Evolutionary conservation across 2,113 vertebrate species (phyloP).

Genomic region (Brachyhypopomus occidentalis): DNA sequence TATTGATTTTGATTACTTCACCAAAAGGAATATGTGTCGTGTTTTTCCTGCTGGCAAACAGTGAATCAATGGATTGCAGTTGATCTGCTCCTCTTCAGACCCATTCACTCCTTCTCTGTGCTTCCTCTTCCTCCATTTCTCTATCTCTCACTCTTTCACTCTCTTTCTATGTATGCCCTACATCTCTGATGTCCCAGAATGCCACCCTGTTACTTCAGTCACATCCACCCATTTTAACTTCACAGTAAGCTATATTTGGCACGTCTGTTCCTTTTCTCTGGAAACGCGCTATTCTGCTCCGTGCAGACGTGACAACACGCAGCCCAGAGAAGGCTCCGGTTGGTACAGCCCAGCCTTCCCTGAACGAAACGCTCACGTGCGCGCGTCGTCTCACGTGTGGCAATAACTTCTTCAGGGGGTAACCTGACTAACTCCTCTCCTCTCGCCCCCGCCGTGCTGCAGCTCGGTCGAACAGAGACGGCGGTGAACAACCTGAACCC

Average conservation of each 20-base stretch:
- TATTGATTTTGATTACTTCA: constrained; percentile 9
- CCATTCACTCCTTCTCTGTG: no score
- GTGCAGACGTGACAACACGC: background rate
- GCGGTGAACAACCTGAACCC: constrained; percentile 96
- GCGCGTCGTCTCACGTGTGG: background rate
- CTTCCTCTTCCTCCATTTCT: no score
- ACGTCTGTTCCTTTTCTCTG: background rate
- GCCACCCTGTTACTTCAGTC: background rate
- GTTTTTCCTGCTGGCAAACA: constrained; percentile 8
- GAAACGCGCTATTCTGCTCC: background rate
- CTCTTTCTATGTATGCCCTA: background rate
- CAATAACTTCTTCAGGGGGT: background rate
- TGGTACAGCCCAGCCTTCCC: background rate
- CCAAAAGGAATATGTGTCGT: background rate
- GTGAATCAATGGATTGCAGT: background rate
- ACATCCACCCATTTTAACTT: background rate
- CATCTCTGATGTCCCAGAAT: background rate
- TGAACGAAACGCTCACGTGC: background rate
- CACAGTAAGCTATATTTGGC: background rate
- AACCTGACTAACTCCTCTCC: background rate
- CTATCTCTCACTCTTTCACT: background rate
- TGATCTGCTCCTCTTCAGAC: background rate
- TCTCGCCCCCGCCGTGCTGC: constrained; percentile 34
- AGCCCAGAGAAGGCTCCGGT: background rate
- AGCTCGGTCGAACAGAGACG: constrained; percentile 94